Evolutionary conservation across 2,888 invertebrate species (phyloP), one percentile per base, ranked within the genome.

Genomic region (Clusia tigrina): DNA sequence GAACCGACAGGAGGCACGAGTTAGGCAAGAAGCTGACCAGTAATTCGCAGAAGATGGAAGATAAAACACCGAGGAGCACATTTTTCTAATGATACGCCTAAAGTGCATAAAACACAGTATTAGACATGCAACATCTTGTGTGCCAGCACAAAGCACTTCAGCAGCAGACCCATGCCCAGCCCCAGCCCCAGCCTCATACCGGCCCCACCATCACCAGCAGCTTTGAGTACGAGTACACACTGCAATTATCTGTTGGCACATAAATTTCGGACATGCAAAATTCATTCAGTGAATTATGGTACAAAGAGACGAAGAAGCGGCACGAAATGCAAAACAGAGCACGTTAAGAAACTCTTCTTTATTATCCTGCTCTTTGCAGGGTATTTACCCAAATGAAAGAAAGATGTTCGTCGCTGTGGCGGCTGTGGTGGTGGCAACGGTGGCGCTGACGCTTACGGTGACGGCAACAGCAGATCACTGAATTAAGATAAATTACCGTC

Each of bases 181-280:
- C 42, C 9, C 42, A 58, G 51, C 51, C 22, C 24, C 24, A 12
- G 25, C 15, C 12, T 12, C 24, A 17, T 18, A 15, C n/a, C 42
- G 9, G n/a, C 15, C 10, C 42, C 9, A 10, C 32, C 46, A 37
- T 20, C 60, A 53, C 58, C 42, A 54, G 58, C 60, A 68, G 63
- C 62, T 48, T 58, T 37, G 5, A 52, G 60, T 58, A 25, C 23
- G 22, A 54, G 17, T 38, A 24, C 57, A 62, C 24, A 48, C 56
- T 48, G 63, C 68, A 69, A 69, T 70, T 69, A 67, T 63, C 62
- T 70, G 59, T 55, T 61, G 65, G 63, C 58, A 65, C 60, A 69
- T 70, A 69, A 67, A 70, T 67, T 67, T 60, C 48, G 22, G 48
- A 22, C 48, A 48, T 48, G 48, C 48, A 48, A 48, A 48, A 48